Evolutionary conservation across 23 tunicate species (phyloP).

Genomic region (Halocynthia aurantium): DNA sequence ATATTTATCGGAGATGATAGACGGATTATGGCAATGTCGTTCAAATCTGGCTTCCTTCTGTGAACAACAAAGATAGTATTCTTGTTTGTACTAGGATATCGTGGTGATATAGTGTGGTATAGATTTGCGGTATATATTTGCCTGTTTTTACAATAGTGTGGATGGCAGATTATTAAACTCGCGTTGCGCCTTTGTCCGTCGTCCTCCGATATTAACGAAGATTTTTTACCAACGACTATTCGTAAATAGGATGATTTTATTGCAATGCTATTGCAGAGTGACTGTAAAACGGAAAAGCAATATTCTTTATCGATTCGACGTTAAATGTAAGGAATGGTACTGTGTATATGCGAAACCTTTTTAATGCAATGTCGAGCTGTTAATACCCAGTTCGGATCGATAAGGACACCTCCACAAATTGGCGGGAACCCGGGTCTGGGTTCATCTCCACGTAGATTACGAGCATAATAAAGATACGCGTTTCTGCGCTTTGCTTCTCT

Average conservation of each 20-base stretch:
- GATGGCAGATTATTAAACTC: constrained; percentile 26
- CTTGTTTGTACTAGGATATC: not conserved
- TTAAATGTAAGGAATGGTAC: no score
- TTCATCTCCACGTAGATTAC: constrained; percentile 7
- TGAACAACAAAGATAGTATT: not conserved
- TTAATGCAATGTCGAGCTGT: constrained; percentile 56
- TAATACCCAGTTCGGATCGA: constrained; percentile 41
- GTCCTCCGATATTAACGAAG: not conserved
- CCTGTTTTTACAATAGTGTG: constrained; percentile 53
- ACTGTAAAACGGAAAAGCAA: not conserved
- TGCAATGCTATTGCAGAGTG: constrained; percentile 7
- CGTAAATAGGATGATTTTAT: not conserved
- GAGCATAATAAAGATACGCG: constrained; percentile 19
- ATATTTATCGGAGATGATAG: constrained; percentile 8
- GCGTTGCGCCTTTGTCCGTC: constrained; percentile 33
- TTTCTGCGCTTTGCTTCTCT: constrained; percentile 7
- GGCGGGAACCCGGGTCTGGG: constrained; percentile 43
- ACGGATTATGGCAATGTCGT: constrained; percentile 40
- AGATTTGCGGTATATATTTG: not conserved
- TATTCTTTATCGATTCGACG: not conserved
- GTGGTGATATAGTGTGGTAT: not conserved
- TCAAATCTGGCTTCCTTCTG: constrained; percentile 40
- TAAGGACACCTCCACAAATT: constrained; percentile 52
- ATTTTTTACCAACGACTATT: constrained; percentile 21
- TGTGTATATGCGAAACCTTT: not conserved